Conservation (phyloP, 2,113 vertebrate genomes). For the Amblyopsis rosae region DNA sequence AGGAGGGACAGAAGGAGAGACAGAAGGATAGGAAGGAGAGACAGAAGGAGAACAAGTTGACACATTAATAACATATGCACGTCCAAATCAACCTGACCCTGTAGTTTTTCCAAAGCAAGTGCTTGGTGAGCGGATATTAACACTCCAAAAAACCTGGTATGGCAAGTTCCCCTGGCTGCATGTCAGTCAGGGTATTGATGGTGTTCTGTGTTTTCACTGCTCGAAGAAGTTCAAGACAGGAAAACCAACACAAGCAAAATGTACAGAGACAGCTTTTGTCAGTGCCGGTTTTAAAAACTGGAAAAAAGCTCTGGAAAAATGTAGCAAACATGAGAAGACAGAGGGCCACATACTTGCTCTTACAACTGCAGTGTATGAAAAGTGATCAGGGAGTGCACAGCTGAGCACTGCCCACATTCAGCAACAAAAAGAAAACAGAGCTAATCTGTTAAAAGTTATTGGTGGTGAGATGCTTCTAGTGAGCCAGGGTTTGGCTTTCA, state of each 20-base stretch:
- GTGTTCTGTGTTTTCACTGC: no score
- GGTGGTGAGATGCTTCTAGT: slow-evolving; percentile 9
- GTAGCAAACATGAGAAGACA: background rate
- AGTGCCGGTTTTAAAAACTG: slow-evolving; percentile 3
- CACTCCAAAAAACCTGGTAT: no score
- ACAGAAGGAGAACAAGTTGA: no score
- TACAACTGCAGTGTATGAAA: slow-evolving; percentile 4
- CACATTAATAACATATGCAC: no score
- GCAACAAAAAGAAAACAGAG: slow-evolving; percentile 1
- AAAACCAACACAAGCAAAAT: slow-evolving; percentile 18
- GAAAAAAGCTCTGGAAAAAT: background rate
- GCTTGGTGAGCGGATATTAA: no score
- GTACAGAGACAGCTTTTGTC: background rate
- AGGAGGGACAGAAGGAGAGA: no score
- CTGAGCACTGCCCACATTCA: background rate
- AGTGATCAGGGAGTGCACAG: background rate
- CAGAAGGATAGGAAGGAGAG: no score
- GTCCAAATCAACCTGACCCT: no score
- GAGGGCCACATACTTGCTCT: background rate
- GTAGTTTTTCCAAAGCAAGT: no score
- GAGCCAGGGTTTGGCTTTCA: slow-evolving; percentile 28
- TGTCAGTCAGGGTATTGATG: no score
- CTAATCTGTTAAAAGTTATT: slow-evolving; percentile 8
- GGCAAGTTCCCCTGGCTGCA: no score
- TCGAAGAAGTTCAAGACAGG: slow-evolving; percentile 15